A percentile compares a stretch with the other conserved stretches of the same genome.
Evolutionary conservation across 2,113 vertebrate species (phyloP).

Genomic region (Ammodytes dubius): DNA sequence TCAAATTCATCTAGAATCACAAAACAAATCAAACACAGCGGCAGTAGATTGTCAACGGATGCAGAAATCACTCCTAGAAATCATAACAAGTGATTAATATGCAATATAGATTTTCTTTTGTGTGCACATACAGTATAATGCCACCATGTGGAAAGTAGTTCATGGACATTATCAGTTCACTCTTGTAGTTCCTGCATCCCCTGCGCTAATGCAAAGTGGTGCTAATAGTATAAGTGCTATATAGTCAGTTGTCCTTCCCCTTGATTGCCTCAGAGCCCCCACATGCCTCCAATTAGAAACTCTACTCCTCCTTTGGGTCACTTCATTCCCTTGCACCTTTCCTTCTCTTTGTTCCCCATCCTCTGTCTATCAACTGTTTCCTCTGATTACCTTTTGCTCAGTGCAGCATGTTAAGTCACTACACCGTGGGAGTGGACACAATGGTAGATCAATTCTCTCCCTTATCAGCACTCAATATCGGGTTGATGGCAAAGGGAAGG

Average conservation of each 20-base stretch:
- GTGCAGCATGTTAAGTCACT: constrained; percentile 49
- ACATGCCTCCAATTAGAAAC: constrained; percentile 70
- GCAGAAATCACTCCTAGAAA: not conserved
- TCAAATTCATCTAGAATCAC: not conserved
- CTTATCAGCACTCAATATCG: constrained; percentile 70
- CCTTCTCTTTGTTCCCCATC: constrained; percentile 33
- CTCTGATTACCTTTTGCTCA: constrained; percentile 58
- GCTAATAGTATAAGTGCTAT: constrained; percentile 61
- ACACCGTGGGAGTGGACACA: constrained; percentile 44
- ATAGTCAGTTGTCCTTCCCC: constrained; percentile 48
- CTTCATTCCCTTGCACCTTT: constrained; percentile 50
- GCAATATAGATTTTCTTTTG: not conserved
- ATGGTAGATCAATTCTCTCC: constrained; percentile 67
- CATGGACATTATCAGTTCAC: not conserved
- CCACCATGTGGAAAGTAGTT: not conserved
- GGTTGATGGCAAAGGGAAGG: constrained; percentile 60
- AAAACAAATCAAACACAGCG: not conserved
- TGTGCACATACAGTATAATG: not conserved
- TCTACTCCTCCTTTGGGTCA: constrained; percentile 56
- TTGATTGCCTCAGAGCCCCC: constrained; percentile 70
- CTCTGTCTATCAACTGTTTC: constrained; percentile 54
- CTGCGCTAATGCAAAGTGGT: not conserved
- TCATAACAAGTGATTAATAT: not conserved
- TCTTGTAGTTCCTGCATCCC: not conserved
- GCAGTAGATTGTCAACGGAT: not conserved